Evolutionary conservation across 2,797 vertebrate species (phyloP).

Genomic region (Odontamblyopus lacepedii): DNA sequence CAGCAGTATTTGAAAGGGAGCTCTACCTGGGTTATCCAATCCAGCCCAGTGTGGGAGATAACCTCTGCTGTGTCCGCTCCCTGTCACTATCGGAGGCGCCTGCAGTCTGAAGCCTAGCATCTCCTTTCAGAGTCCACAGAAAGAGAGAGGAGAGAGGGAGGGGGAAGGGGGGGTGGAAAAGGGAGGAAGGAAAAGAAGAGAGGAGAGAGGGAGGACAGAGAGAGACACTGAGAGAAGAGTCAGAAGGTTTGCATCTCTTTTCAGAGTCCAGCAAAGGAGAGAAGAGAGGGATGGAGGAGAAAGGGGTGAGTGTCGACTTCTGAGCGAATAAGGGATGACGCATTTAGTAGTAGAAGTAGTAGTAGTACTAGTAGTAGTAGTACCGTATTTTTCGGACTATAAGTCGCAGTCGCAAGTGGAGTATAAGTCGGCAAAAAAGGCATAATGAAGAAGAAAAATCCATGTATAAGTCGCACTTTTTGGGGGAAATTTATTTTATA

Average conservation of each 20-base stretch:
- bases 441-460: no score
- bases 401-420: no score
- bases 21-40: constrained; percentile 34
- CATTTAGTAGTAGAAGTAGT: no score
- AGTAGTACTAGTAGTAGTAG: no score
- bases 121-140: constrained; percentile 67
- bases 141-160: neutral
- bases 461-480: no score
- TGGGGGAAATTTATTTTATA: no score
- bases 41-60: constrained; percentile 40
- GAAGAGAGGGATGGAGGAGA: neutral
- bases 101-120: constrained; percentile 71
- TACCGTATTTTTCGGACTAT: no score
- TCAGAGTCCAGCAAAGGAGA: neutral
- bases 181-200: neutral
- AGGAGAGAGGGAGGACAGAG: neutral
- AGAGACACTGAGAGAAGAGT: neutral
- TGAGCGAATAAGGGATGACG: no score
- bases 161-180: neutral
- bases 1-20: constrained; percentile 19
- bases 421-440: no score
- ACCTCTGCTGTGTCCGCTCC: constrained; percentile 57
- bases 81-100: constrained; percentile 71
- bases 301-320: neutral
- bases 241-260: no score